Base-by-base conservation (phyloP, 2,888 invertebrate species). In the Enchytraeus crypticus region DNA sequence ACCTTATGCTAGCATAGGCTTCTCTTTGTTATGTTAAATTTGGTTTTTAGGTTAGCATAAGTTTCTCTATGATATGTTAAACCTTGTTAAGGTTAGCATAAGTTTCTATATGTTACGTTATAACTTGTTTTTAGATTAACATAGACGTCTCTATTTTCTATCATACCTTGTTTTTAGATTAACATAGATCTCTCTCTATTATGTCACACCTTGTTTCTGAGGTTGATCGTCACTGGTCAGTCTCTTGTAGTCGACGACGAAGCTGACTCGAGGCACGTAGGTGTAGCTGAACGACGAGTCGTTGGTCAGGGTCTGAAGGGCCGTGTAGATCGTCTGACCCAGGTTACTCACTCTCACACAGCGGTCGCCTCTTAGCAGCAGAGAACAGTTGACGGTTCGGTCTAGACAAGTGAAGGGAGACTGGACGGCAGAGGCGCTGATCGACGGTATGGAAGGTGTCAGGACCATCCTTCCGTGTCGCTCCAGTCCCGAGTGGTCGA, bases 381-480 rank as follows among this genome's bases (percentile, higher is more conserved):
- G 61, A 5, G 64, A 60, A 47, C 67, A 67, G 59, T 67, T 67
- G 56, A 66, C 54, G 33, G 62, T 60, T 46, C 60, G 61, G 43
- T 67, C 67, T 21, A 67, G 64, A 46, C 67, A 67, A 0, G 53
- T 49, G 64, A 64, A 60, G 34, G 34, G n/a, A 8, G 67, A 64
- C 23, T 33, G 33, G 5, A 26, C 18, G 47, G 49, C 59, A 43
- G 51, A 60, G 1, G 30, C 11, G n/a, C 61, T 51, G 5, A 59
- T 47, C 26, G 32, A 21, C 14, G 67, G 67, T 21, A 38, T 27
- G 5, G 27, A n/a, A 47, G 51, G 60, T 45, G 53, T 60, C 1
- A 27, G 18, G n/a, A 62, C 53, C 3, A 59, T 47, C n/a, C 32
- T 14, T 3, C 62, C 67, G 32, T 62, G 33, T 18, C 57, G 55